phyloP scores from a whole-genome alignment of 2,797 vertebrate genomes.

The Onychomys arenicola region DNA sequence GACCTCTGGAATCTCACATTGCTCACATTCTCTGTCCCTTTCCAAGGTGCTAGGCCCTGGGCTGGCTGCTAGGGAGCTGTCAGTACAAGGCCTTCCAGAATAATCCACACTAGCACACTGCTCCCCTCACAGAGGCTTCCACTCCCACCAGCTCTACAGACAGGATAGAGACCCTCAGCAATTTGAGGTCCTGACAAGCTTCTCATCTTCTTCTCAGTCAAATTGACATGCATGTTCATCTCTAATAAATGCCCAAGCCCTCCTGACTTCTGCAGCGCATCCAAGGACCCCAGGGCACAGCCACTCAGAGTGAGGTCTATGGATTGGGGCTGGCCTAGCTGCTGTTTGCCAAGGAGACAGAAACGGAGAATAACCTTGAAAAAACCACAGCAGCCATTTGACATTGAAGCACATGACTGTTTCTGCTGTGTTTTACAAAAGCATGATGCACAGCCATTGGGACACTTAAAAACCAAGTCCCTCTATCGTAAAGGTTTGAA shows the following conservation, averaged over 20 bases:
- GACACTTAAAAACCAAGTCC: background rate
- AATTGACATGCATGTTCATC: background rate
- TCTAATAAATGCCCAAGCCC: background rate
- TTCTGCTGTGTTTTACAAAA: constrained; percentile 6
- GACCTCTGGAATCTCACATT: background rate
- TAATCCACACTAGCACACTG: background rate
- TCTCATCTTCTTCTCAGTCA: background rate
- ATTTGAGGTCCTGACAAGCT: background rate
- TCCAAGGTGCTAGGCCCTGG: background rate
- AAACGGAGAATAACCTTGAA: background rate
- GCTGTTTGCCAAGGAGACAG: background rate
- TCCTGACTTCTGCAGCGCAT: background rate
- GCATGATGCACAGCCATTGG: background rate
- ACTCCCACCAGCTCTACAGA: background rate
- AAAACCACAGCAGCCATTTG: background rate
- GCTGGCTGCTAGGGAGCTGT: background rate
- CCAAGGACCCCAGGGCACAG: background rate
- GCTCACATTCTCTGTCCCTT: background rate
- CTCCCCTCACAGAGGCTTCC: background rate
- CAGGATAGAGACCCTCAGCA: background rate
- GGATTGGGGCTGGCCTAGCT: background rate
- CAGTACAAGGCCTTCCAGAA: background rate
- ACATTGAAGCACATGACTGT: background rate
- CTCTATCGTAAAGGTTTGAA: background rate
- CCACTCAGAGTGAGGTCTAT: background rate